These are phyloP conservation scores for Chloroceryle aenea DNA, from an alignment of 2,113 vertebrate genomes.

Conservation along the genomic window DNA sequence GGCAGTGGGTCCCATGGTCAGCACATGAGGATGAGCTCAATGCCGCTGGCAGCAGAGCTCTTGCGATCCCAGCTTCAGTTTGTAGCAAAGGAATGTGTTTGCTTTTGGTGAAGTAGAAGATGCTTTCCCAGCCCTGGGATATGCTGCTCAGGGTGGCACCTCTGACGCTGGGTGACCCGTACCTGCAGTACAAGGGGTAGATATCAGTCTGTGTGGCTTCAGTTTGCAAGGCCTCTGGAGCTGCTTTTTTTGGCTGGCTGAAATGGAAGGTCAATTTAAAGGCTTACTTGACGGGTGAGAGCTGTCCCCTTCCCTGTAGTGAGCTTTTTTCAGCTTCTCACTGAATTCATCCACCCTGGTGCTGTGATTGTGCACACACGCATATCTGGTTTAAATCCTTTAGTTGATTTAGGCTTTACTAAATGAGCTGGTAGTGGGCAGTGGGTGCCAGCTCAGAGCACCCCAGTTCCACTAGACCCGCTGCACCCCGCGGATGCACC, in stretches of 20 bases:
- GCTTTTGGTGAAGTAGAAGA: not conserved
- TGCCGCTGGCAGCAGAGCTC: rapidly evolving
- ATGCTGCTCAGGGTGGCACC: rapidly evolving
- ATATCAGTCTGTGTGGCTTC: rapidly evolving
- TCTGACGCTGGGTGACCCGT: rapidly evolving
- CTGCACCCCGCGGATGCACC: not conserved
- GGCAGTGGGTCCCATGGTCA: rapidly evolving
- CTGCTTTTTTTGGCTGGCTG: not conserved
- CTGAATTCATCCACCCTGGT: rapidly evolving
- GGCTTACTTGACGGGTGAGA: rapidly evolving
- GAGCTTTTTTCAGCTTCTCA: not conserved
- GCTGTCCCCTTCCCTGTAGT: not conserved
- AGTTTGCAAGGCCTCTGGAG: not conserved
- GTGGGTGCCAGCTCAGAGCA: not conserved
- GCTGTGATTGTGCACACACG: not conserved
- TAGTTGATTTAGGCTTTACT: not conserved
- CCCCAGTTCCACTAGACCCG: not conserved
- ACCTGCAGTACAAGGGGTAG: rapidly evolving
- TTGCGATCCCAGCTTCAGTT: rapidly evolving
- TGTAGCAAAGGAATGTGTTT: rapidly evolving
- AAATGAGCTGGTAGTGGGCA: not conserved
- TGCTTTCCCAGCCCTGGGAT: not conserved
- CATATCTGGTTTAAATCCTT: not conserved
- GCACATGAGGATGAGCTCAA: rapidly evolving
- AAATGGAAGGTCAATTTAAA: not conserved